A percentile compares a stretch with the other conserved stretches of the same genome.
Evolutionary conservation across 2,888 invertebrate genomes (phyloP).

Genomic region (Mycogona germanica): DNA sequence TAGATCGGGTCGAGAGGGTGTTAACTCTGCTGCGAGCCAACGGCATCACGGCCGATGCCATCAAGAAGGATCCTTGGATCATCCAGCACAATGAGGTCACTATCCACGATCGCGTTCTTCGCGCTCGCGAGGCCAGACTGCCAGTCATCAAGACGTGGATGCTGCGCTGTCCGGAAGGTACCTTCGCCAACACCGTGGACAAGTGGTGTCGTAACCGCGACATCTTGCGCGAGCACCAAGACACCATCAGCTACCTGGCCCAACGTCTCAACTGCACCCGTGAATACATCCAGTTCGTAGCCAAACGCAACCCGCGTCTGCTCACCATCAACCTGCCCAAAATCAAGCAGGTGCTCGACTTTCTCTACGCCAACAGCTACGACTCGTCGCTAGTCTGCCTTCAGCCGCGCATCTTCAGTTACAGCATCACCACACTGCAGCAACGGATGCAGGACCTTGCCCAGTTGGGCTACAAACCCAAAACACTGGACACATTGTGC

Average conservation of each 20-base stretch:
- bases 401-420: not conserved
- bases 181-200: not conserved
- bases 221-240: conserved; percentile 5
- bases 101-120: not conserved
- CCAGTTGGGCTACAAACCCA: not conserved
- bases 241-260: not conserved
- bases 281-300: not conserved
- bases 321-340: not conserved
- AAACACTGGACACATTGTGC: not conserved
- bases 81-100: not conserved
- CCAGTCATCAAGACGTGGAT: conserved; percentile 4
- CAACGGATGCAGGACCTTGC: not conserved
- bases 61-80: not conserved
- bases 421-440: not conserved
- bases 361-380: conserved; percentile 2
- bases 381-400: not conserved
- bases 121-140: not conserved
- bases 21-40: not conserved
- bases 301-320: not conserved
- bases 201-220: not conserved
- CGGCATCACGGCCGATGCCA: not conserved
- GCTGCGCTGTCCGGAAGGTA: conserved; percentile 6
- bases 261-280: not conserved
- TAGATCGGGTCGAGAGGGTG: not conserved
- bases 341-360: conserved; percentile 3